phyloP scores from a whole-genome alignment of 2,797 vertebrate species.

The Decapterus maruadsi region DNA sequence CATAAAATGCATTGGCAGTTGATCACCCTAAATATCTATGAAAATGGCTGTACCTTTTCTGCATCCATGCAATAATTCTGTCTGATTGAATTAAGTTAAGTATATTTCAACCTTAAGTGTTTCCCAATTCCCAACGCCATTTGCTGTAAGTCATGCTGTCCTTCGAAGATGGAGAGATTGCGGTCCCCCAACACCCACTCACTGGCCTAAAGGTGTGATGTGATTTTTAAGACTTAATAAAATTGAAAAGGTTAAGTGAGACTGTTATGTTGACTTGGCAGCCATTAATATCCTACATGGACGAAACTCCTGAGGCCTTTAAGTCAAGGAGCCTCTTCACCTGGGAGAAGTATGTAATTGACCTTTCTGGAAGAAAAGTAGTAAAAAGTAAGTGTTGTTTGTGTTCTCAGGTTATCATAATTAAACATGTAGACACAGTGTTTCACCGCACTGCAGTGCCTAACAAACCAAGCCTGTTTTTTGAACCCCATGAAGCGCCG shows the following conservation, averaged over 20 bases:
- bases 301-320: conserved; percentile 21
- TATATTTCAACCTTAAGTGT: conserved; percentile 1
- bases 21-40: background rate
- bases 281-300: conserved; percentile 45
- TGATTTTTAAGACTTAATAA: conserved; percentile 61
- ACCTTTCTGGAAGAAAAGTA: background rate
- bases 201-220: conserved; percentile 35
- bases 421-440: background rate
- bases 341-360: conserved; percentile 9
- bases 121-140: background rate
- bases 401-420: background rate
- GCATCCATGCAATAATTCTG: background rate
- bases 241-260: conserved; percentile 62
- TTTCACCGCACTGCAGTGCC: background rate
- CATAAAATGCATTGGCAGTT: background rate
- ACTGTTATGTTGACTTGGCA: conserved; percentile 55
- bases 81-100: background rate
- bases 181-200: conserved; percentile 1
- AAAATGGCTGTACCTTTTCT: background rate
- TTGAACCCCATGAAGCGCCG: background rate
- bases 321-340: conserved; percentile 18
- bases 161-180: conserved; percentile 15
- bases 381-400: background rate
- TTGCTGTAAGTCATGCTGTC: conserved; percentile 3
- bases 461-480: background rate